Conservation (phyloP, 2,797 vertebrate species). For the Sebastes taczanowskii region DNA sequence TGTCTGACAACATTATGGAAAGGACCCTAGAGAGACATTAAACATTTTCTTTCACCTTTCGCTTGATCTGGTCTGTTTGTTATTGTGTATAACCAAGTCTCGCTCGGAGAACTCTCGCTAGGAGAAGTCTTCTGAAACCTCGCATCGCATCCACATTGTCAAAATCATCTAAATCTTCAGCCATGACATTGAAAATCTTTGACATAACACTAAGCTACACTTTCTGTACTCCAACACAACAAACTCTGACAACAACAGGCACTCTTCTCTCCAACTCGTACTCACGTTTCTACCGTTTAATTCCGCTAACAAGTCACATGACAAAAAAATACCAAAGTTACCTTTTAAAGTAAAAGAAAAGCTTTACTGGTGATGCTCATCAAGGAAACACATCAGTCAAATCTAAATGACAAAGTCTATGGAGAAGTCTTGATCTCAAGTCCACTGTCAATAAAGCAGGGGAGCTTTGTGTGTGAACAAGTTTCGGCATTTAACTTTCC, state of each 20-base stretch:
- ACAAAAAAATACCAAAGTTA: neutral
- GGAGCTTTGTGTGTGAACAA: neutral
- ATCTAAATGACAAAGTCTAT: neutral
- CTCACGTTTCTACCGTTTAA: too few species aligned
- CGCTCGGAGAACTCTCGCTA: too few species aligned
- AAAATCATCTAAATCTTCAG: neutral
- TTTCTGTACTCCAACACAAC: neutral
- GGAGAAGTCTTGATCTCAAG: neutral
- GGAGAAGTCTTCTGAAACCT: neutral
- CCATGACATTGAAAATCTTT: neutral
- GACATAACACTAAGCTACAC: neutral
- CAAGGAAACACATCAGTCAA: neutral
- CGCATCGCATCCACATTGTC: neutral
- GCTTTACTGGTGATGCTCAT: too few species aligned
- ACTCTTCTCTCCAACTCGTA: neutral
- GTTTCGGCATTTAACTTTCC: neutral
- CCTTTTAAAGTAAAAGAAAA: neutral
- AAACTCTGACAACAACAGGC: neutral
- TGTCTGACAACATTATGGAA: neutral
- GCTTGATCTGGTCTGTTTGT: neutral
- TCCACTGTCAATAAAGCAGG: neutral
- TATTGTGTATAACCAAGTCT: neutral
- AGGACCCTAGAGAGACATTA: neutral
- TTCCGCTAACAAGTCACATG: neutral
- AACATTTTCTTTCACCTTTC: neutral